Evolutionary conservation across 2,113 vertebrate genomes (phyloP), one percentile per base, ranked within the genome.

Genomic region (Clarias macrocephalus): DNA sequence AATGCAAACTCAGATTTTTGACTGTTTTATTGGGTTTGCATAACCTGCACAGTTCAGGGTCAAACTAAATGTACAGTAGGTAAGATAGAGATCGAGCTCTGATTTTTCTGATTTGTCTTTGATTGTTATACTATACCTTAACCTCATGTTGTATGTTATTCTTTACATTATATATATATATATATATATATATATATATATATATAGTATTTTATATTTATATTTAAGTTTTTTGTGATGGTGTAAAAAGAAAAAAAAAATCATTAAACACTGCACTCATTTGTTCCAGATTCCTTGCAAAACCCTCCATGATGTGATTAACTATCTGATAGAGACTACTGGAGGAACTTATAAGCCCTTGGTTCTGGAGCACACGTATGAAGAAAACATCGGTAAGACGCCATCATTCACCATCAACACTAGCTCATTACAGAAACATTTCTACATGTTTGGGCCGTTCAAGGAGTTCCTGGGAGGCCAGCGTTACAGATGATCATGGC

Each of bases 331-430:
- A 25, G 87, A 90, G 0, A 93, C 85, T n/a, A 96, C 95, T 1
- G 91, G 92, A 0, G 91, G 93, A 23, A 62, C 70, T 7, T 88
- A 97, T 79, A 85, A 86, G 28, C 96, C 96, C 2, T 94, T 98
- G 68, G 60, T 90, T 52, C 42, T 93, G 0, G 94, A 96, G 0
- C 92, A 93, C 7, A 54, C 91, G 13, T 98, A 97, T 0, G 95
- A 96, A 12, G 91, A 94, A 66, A 95, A 73, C 65, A 92, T 97
- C 76, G 93, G 97, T 98, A 93, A 19, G 94, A 68, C 57, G 63
- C 28, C n/a, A n/a, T 52, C 76, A 2, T 37, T 37, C 33, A 37
- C 33, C 33, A 37, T 3, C 2, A 37, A 2, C 33, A 2, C 33
- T 37, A 37, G 33, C 33, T 37, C 33, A 37, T 37, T 37, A 37